phyloP scores from a whole-genome alignment of 2,888 invertebrate genomes.

The Scrobipalpa costella region DNA sequence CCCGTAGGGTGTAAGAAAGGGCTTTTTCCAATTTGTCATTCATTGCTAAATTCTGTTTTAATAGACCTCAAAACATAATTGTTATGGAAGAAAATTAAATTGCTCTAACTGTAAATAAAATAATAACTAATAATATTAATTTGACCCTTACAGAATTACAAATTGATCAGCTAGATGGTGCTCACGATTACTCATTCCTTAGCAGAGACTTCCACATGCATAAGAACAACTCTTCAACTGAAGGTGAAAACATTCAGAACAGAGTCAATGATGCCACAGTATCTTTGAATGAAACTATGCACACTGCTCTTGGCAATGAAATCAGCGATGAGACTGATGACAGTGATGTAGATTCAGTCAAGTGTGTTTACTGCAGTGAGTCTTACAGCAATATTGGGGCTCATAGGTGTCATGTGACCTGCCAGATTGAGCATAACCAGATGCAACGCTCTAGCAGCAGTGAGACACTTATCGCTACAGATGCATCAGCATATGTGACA shows the following conservation, averaged over 20 bases:
- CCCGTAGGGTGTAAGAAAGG: no score
- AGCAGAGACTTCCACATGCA: slow-evolving; percentile 71
- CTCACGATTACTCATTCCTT: slow-evolving; percentile 62
- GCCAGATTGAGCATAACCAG: slow-evolving; percentile 69
- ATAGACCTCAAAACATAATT: no score
- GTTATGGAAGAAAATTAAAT: no score
- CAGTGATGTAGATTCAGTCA: slow-evolving; percentile 73
- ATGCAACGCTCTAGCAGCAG: slow-evolving; percentile 67
- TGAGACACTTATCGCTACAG: slow-evolving; percentile 71
- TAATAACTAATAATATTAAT: neutral
- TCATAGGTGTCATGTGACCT: slow-evolving; percentile 68
- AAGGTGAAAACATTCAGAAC: slow-evolving; percentile 70
- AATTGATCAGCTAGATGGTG: slow-evolving; percentile 52
- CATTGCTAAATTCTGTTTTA: no score
- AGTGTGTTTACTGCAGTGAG: slow-evolving; percentile 71
- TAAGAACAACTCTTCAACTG: slow-evolving; percentile 51
- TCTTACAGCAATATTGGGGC: slow-evolving; percentile 63
- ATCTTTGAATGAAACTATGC: slow-evolving; percentile 23
- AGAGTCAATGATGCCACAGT: slow-evolving; percentile 51
- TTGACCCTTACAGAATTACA: slow-evolving; percentile 50
- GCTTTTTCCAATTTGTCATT: no score
- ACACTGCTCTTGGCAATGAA: slow-evolving; percentile 42
- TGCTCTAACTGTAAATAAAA: no score
- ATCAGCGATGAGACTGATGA: slow-evolving; percentile 75
- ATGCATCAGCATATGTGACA: slow-evolving; percentile 34